These are phyloP conservation scores for Dipodomys stephensi DNA, from an alignment of 2,113 vertebrate species.

Conservation along the genomic window DNA sequence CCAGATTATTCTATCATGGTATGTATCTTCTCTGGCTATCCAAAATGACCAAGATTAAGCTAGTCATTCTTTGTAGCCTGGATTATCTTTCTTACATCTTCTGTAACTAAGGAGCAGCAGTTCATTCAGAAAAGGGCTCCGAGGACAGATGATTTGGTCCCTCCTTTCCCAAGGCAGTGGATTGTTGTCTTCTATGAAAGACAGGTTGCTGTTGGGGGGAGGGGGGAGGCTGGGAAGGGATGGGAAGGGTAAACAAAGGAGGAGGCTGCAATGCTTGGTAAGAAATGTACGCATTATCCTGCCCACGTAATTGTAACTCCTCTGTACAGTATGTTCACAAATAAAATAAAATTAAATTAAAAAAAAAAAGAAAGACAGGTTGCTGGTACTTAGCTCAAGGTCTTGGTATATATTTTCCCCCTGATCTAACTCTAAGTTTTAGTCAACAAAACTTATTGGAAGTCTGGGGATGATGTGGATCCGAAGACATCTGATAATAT, in stretches of 20 bases:
- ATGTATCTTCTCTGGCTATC: not conserved
- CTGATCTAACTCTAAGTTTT: not conserved
- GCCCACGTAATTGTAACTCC: too few relatives aligned
- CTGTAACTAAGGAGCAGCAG: not conserved
- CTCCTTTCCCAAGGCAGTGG: not conserved
- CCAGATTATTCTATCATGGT: not conserved
- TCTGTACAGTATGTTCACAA: too few relatives aligned
- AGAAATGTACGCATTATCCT: too few relatives aligned
- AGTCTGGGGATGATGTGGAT: not conserved
- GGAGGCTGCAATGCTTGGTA: too few relatives aligned
- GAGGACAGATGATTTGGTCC: fast-evolving
- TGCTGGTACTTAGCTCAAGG: not conserved
- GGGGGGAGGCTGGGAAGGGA: too few relatives aligned
- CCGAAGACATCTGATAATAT: not conserved
- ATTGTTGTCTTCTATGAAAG: not conserved
- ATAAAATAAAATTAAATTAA: too few relatives aligned
- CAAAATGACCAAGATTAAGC: not conserved
- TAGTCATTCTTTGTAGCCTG: not conserved
- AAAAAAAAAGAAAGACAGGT: not conserved
- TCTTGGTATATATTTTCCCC: not conserved
- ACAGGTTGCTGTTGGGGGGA: not conserved
- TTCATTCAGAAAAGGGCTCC: not conserved
- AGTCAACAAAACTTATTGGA: not conserved
- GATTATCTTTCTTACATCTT: not conserved
- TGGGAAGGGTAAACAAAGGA: too few relatives aligned